Evolutionary conservation across 2,797 vertebrate genomes (phyloP).

Genomic region (Arctocebus calabarensis): DNA sequence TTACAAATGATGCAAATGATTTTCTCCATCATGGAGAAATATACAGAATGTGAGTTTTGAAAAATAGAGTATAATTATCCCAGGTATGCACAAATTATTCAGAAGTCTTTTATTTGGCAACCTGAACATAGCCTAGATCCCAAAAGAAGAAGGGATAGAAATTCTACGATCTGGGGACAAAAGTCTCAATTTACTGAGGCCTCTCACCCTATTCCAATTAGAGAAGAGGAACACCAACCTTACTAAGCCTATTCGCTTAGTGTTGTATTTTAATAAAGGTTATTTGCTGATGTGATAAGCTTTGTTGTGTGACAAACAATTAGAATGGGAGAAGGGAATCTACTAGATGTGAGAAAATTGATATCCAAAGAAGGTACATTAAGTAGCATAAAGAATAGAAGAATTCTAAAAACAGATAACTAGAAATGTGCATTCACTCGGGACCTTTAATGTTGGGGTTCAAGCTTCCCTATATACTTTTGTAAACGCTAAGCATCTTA

Average conservation of each 20-base stretch:
- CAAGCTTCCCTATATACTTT: background rate
- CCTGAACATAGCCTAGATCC: background rate
- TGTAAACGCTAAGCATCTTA: background rate
- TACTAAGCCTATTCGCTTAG: background rate
- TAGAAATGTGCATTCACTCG: slow-evolving; percentile 30
- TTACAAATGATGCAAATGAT: background rate
- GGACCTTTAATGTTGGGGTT: background rate
- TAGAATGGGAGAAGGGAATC: background rate
- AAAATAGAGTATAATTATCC: slow-evolving; percentile 49
- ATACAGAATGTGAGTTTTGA: slow-evolving; percentile 32
- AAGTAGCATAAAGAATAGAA: background rate
- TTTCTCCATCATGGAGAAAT: slow-evolving; percentile 37
- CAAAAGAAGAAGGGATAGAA: background rate
- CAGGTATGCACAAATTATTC: slow-evolving; percentile 2
- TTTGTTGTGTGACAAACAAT: slow-evolving; percentile 36
- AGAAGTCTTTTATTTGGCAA: background rate
- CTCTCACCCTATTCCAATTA: background rate
- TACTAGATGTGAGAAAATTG: slow-evolving; percentile 15
- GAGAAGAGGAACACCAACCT: background rate
- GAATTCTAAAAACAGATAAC: slow-evolving; percentile 14
- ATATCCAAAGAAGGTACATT: background rate
- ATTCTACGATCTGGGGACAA: background rate
- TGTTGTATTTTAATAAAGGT: background rate
- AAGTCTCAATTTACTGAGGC: background rate
- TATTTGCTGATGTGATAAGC: background rate